Evolutionary conservation across 2,888 invertebrate species (phyloP), one percentile per base, ranked within the genome.

Genomic region (Microplitis manilae): DNA sequence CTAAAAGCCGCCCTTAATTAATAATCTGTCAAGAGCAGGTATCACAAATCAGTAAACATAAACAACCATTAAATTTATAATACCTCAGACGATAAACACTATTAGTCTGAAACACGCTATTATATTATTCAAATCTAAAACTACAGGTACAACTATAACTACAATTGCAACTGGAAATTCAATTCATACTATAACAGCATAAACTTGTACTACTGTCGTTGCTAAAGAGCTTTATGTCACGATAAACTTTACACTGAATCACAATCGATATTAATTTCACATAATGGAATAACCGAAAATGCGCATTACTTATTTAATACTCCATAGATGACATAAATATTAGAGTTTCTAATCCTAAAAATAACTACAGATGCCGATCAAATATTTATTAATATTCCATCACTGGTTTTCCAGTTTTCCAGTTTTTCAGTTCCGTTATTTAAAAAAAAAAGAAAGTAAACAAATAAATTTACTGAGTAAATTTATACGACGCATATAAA

Each of bases 181-280:
- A 50, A 50, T 13, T 13, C 50, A 13, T 50, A 50, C 50, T 8
- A 8, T 50, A 50, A 9, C 41, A 41, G 7, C 41, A 41, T 2
- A 7, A 41, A 41, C 41, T 41, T 9, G 41, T 9, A 41, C 41
- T 41, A 41, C 9, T 41, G 6, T 5, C 50, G 50, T 13, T 50
- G 50, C 13, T 8, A 8, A 50, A 41, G 9, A 41, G 41, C 41
- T 41, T 41, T 41, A 41, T 50, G 50, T 50, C 50, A 50, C 50
- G 50, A 50, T 50, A 50, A 50, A 50, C 50, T 50, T 50, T 50
- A 50, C 50, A 50, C 50, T 50, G 50, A 50, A 50, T 50, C 50
- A 50, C 50, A 50, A 50, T 50, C 50, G 50, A 50, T 50, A 50
- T 13, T 13, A 50, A 50, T 13, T 50, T 50, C 50, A 50, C 13